These are phyloP conservation scores for Gila robusta DNA, from an alignment of 2,797 vertebrate genomes.

Conservation along the genomic window DNA sequence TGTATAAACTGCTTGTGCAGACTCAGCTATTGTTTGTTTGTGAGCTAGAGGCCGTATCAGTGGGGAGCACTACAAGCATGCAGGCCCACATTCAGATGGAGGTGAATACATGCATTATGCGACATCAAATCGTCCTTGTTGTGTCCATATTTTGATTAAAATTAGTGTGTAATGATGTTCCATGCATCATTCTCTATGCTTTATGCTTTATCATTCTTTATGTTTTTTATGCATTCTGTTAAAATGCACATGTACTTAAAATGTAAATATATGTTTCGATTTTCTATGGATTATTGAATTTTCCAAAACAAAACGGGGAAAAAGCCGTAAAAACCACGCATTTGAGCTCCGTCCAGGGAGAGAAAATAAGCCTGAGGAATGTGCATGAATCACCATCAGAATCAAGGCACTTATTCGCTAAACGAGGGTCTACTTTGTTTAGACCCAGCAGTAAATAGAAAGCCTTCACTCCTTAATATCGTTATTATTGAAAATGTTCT, in stretches of 20 bases:
- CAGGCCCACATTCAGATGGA: background rate
- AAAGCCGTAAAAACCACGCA: constrained; percentile 34
- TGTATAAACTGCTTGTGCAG: constrained; percentile 48
- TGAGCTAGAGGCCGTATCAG: constrained; percentile 49
- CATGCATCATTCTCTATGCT: constrained; percentile 21
- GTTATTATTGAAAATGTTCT: constrained; percentile 75
- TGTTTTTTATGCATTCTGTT: constrained; percentile 14
- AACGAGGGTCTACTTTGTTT: constrained; percentile 65
- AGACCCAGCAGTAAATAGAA: constrained; percentile 66
- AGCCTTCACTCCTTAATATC: constrained; percentile 66
- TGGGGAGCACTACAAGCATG: constrained; percentile 25
- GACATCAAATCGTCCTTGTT: constrained; percentile 2
- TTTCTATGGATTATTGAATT: constrained; percentile 45
- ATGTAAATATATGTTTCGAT: constrained; percentile 26
- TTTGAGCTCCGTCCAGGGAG: constrained; percentile 52
- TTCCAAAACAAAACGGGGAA: constrained; percentile 27
- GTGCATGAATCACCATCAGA: constrained; percentile 55
- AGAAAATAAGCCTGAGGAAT: constrained; percentile 50
- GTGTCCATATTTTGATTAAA: constrained; percentile 12
- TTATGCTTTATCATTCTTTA: too few species aligned
- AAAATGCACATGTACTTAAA: constrained; percentile 39
- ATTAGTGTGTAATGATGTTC: constrained; percentile 29
- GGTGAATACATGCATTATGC: constrained; percentile 12
- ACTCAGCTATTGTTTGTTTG: constrained; percentile 60
- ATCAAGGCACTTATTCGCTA: constrained; percentile 62